A percentile compares a stretch with the other conserved stretches of the same genome.
phyloP scores from a whole-genome alignment of 2,888 invertebrate genomes.

The Caprella mutica region DNA sequence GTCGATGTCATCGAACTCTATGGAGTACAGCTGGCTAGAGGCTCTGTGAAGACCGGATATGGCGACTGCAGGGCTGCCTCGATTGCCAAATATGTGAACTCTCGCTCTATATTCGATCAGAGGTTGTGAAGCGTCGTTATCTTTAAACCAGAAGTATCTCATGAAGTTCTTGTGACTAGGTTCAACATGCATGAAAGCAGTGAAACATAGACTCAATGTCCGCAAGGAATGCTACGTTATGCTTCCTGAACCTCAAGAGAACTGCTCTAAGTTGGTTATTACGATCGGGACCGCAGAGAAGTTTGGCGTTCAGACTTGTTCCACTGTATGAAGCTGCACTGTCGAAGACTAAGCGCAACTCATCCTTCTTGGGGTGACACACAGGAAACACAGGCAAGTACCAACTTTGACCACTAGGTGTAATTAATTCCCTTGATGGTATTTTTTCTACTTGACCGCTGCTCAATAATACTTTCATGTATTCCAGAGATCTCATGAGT shows the following conservation, averaged over 20 bases:
- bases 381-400: slow-evolving; percentile 1
- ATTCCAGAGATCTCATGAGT: not conserved
- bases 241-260: not conserved
- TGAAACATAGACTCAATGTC: not conserved
- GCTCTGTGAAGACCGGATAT: not conserved
- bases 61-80: not conserved
- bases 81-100: not conserved
- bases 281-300: not conserved
- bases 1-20: no score
- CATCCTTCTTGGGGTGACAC: not conserved
- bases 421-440: not conserved
- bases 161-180: not conserved
- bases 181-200: not conserved
- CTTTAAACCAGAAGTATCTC: not conserved
- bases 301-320: not conserved
- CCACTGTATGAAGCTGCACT: not conserved
- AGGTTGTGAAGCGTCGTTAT: not conserved
- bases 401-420: not conserved
- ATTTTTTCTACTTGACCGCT: not conserved
- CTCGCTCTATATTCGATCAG: not conserved
- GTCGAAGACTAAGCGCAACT: not conserved
- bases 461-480: not conserved
- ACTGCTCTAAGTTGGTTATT: not conserved
- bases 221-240: not conserved
- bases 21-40: not conserved